Conservation (phyloP, 2,797 vertebrate species). For the Cercopithecus diana region DNA sequence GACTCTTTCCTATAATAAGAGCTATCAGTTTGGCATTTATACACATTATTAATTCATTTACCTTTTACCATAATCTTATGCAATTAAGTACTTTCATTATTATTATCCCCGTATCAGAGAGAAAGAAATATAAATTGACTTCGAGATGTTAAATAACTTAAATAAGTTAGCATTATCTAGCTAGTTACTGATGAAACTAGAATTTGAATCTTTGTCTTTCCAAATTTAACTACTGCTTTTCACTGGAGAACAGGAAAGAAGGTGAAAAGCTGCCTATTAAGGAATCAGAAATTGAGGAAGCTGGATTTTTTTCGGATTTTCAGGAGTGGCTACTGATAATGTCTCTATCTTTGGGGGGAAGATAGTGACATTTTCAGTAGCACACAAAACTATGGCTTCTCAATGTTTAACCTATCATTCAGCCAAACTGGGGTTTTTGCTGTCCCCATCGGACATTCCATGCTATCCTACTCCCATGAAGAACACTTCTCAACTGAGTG, state of each 20-base stretch:
- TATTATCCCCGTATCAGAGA: background rate
- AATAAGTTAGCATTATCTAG: background rate
- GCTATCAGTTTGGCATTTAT: background rate
- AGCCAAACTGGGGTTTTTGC: background rate
- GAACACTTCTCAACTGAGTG: background rate
- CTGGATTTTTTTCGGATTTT: background rate
- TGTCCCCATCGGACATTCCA: background rate
- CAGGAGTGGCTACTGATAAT: background rate
- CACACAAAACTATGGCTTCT: background rate
- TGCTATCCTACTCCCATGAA: background rate
- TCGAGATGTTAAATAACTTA: background rate
- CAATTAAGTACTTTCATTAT: background rate
- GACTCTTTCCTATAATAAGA: background rate
- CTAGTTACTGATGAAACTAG: background rate
- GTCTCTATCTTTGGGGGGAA: background rate
- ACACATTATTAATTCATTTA: slow-evolving; percentile 33
- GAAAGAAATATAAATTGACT: slow-evolving; percentile 24
- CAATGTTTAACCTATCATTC: background rate
- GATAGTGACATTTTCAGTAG: background rate
- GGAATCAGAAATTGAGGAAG: background rate
- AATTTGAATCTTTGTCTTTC: slow-evolving; percentile 35
- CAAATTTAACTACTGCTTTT: slow-evolving; percentile 10
- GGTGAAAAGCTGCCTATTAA: background rate
- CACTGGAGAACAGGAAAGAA: background rate
- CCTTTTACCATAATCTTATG: background rate